Base-by-base conservation (phyloP, 2,113 vertebrate genomes). In the Isichthys henryi region DNA sequence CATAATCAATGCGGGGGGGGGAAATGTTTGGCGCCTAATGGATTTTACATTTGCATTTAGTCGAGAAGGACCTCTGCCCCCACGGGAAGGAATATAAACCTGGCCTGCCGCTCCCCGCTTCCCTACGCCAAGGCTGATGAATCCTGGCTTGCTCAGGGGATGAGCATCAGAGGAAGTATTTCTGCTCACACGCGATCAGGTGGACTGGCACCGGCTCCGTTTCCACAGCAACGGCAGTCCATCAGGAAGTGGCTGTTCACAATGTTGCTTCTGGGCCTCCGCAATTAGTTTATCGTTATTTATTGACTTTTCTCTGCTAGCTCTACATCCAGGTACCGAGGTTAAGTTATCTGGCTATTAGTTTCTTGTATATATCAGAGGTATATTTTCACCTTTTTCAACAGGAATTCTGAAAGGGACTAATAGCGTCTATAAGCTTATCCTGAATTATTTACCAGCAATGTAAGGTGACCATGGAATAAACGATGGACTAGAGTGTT, bases 141-240 rank as follows among this genome's bases (percentile, higher is more conserved):
- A 80, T 62, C 21, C 77, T 58, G 74, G 77, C 52, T 84, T 23
- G 77, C 74, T 58, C 74, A 5, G 7, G 88, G 66, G 77, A 83
- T n/a, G 48, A 5, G 13, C 48, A 31, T 27, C 58, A 74, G 66
- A 74, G 70, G 45, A 27, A 39, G 70, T 31, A 17, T 77, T 88
- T 80, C 88, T 39, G 66, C 45, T 88, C 45, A 17, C 62, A 35
- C 7, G 23, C 31, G 5, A 27, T 70, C 35, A 35, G 88, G 66
- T 50, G 48, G 88, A 77, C 48, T 52, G 70, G 46, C 17, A 50
- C 88, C 31, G 17, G 8, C 88, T 70, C 15, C 3, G 88, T 89
- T 89, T 85, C 88, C 77, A 89, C 23, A 23, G 88, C 88, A 83
- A 89, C 88, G 8, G 88, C 88, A 85, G 52, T 77, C 88, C 77